Evolutionary conservation across 2,888 invertebrate species (phyloP), one percentile per base, ranked within the genome.

Genomic region (Morinoia aosen): DNA sequence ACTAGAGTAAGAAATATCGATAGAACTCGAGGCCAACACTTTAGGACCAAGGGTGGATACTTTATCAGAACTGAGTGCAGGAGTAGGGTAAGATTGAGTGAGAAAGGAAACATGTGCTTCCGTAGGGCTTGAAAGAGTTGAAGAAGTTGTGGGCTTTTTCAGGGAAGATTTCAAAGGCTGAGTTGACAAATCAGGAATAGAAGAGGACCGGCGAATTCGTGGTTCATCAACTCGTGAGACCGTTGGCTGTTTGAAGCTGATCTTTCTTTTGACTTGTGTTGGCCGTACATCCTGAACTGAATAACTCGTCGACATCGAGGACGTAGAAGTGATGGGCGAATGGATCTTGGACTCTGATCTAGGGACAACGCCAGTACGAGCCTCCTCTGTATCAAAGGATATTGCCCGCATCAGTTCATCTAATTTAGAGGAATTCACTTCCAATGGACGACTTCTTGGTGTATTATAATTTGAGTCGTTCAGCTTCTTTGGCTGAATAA

Each of bases 101-200:
- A 33, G 33, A 33, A 76, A 76, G 33, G 76, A 76, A 76, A 76
- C 33, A 76, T 76, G 76, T 76, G 76, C 33, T 33, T 76, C 76
- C 25, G 76, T 25, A 10, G 76, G 33, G 2, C 76, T 76, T 16
- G 76, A 0, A 57, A 57, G 93, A 16, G 93, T 57, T 11, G 93
- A 19, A 93, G 48, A 48, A 10, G 58, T 10, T 57, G 40, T 12
- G 5, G 93, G 93, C 64, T 95, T 95, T 58, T 95, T 95, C 95
- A 95, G 33, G n/a, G 95, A 95, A 33, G 95, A 95, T 39, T 95
- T 95, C n/a, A 64, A 61, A 61, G 95, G 95, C 64, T 95, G 95
- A 48, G 40, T 95, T 95, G 95, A 95, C 14, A 95, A 61, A 11
- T 95, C 57, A 14, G 95, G 95, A n/a, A 95, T 48, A 12, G 95